Evolutionary conservation across 1,140 invertebrate species (phyloP), one percentile per base, ranked within the genome.

Genomic region (Drosophila novamexicana): DNA sequence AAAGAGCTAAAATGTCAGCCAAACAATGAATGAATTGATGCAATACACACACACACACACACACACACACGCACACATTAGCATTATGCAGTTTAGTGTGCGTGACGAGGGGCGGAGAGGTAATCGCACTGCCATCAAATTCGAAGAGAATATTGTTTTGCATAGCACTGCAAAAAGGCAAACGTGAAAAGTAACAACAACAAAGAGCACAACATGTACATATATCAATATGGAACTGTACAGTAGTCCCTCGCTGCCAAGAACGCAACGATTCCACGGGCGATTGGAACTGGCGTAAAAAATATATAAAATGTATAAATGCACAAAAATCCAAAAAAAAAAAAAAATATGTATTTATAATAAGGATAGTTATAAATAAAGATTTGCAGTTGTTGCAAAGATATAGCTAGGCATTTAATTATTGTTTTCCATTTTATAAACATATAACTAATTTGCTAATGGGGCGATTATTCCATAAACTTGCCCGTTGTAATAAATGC

Each of bases 141-240:
- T 63, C 67, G 50, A 69, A 69, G 67, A 69, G 59, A 63, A 49
- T 18, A 18, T 18, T 39, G 34, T 45, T 36, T 66, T 47, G 52
- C 52, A 32, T 47, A 16, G 52, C 22, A 42, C 64, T 52, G 54
- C 34, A 58, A 63, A 22, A 56, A 9, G 36, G 9, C n/a, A 56
- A 2, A 37, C 8, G 32, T 14, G 6, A 4, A 4, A 64, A 52
- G 32, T 36, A 52, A 58, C 7, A 45, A 34, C 3, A 45, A 34
- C 12, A 14, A 39, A 39, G 18, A 37, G 8, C 36, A 37, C 2
- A 29, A 37, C 5, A 3, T 22, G 3, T 22, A 22, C 22, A 22
- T 22, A 22, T 8, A 6, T 14, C 2, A 36, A 14, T 52, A 36
- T 10, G 32, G 16, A 29, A 40, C 7, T 49, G 53, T 29, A 29